A percentile compares a stretch with the other conserved stretches of the same genome.
phyloP scores from a whole-genome alignment of 2,113 vertebrate species.

The Erythrocebus patas region DNA sequence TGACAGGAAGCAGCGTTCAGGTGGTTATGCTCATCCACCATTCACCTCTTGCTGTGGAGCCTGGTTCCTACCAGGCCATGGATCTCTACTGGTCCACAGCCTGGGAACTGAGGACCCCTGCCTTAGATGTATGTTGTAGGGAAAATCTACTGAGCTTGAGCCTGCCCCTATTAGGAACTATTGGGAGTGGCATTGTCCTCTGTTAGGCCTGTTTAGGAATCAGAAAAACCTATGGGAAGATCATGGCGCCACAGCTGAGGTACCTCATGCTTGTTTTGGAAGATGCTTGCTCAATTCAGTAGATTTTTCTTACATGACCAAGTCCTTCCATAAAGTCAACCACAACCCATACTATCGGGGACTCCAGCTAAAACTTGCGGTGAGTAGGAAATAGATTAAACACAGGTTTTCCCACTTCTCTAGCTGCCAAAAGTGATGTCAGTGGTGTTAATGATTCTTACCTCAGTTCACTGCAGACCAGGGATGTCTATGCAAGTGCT shows the following conservation, averaged over 20 bases:
- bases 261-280: constrained; percentile 68
- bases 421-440: constrained; percentile 86
- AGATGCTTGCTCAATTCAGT: constrained; percentile 74
- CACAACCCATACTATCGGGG: constrained; percentile 79
- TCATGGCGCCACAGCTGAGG: constrained; percentile 49
- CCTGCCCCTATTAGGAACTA: constrained; percentile 30
- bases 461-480: constrained; percentile 75
- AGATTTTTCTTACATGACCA: constrained; percentile 79
- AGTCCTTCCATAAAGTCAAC: constrained; percentile 84
- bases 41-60: too few relatives aligned
- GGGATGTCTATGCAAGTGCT: constrained; percentile 41
- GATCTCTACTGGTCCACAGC: too few relatives aligned
- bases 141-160: not conserved
- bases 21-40: too few relatives aligned
- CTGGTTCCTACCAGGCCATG: too few relatives aligned
- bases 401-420: constrained; percentile 86
- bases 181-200: constrained; percentile 19
- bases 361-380: constrained; percentile 82
- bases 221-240: not conserved
- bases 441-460: constrained; percentile 81
- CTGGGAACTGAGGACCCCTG: too few relatives aligned
- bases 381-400: constrained; percentile 86
- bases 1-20: too few relatives aligned
- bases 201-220: constrained; percentile 10
- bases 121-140: not conserved